phyloP scores from a whole-genome alignment of 2,797 vertebrate genomes.

The Antrozous pallidus region DNA sequence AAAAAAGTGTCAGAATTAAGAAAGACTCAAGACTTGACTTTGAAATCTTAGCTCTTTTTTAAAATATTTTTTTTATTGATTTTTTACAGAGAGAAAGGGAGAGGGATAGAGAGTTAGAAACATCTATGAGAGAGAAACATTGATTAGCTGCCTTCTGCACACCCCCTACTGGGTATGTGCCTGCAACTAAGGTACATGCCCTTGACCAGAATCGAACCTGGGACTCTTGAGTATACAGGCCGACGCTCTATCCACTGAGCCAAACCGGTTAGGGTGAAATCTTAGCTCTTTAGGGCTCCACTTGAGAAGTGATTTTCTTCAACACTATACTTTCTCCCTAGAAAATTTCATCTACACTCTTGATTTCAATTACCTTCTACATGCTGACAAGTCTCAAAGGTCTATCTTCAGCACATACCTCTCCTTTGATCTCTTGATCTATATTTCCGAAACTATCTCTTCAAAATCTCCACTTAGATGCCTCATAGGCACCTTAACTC shows the following conservation, averaged over 20 bases:
- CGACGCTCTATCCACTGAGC: no score
- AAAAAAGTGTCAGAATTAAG: neutral
- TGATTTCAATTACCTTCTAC: neutral
- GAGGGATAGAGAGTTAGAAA: no score
- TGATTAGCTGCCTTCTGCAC: no score
- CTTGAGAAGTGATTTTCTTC: neutral
- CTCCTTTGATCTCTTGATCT: neutral
- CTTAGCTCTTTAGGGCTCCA: neutral
- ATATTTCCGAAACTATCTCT: neutral
- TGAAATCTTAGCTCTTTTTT: neutral
- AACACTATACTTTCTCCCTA: neutral
- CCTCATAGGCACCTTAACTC: neutral
- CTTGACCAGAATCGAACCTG: no score
- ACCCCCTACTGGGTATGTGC: no score
- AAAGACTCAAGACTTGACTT: neutral
- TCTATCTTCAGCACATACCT: neutral
- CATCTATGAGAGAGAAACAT: no score
- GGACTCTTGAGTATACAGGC: no score
- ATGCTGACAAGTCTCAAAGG: neutral
- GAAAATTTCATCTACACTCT: neutral
- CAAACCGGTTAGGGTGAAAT: neutral
- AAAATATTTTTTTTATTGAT: no score
- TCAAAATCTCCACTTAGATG: neutral
- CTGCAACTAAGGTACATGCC: no score
- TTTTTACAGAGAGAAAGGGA: no score